These are phyloP conservation scores for Holothuria scabra DNA, from an alignment of 53 echinoderm and acorn worm genomes.

Conservation along the genomic window DNA sequence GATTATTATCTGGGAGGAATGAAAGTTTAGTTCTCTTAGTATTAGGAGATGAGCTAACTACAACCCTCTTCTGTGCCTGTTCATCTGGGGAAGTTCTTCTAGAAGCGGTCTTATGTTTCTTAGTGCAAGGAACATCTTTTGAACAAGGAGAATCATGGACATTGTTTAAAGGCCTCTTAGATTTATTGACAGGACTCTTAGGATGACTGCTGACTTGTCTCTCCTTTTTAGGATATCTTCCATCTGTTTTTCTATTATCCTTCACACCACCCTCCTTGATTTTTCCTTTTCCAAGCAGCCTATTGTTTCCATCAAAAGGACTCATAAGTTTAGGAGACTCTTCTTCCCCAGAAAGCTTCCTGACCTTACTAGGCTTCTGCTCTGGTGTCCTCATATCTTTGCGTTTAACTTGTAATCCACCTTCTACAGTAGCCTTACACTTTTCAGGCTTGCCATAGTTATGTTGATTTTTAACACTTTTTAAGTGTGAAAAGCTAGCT, in stretches of 20 bases:
- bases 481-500: too few relatives aligned
- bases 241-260: neutral
- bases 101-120: neutral
- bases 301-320: too few relatives aligned
- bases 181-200: slow-evolving; percentile 22
- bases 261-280: too few relatives aligned
- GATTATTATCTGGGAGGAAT: neutral
- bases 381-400: too few relatives aligned
- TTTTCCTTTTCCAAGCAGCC: too few relatives aligned
- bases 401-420: too few relatives aligned
- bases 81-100: neutral
- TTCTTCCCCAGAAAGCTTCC: too few relatives aligned
- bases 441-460: too few relatives aligned
- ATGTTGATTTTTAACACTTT: too few relatives aligned
- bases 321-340: too few relatives aligned
- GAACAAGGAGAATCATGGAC: neutral
- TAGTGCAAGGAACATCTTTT: neutral
- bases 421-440: too few relatives aligned
- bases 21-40: slow-evolving; percentile 16
- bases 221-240: neutral
- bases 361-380: too few relatives aligned
- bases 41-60: neutral
- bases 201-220: neutral
- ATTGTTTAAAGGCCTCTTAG: neutral
- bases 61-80: neutral